Conservation (phyloP, 1,140 invertebrate species). For the Psix sp. region DNA sequence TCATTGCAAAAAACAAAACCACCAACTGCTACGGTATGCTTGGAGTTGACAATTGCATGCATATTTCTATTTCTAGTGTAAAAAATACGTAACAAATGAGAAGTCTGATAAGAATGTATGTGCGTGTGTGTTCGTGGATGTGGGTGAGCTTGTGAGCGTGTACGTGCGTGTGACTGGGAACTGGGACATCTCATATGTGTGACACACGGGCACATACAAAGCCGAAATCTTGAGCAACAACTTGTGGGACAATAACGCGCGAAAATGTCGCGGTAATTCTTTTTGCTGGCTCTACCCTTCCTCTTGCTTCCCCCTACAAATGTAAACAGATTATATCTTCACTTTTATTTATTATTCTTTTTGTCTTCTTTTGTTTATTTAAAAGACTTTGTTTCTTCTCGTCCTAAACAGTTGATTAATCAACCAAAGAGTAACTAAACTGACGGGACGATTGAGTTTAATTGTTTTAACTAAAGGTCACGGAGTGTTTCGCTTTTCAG, state of each 20-base stretch:
- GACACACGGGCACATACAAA: conserved; percentile 62
- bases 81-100: no score
- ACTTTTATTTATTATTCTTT: conserved; percentile 7
- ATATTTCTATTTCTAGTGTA: no score
- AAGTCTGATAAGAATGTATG: no score
- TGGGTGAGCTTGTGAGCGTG: conserved; percentile 10
- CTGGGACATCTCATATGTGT: conserved; percentile 44
- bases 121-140: conserved; percentile 20
- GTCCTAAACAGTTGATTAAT: neutral
- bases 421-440: neutral
- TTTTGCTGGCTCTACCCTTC: conserved; percentile 78
- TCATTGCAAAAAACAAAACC: conserved; percentile 2
- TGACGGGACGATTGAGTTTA: neutral
- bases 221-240: conserved; percentile 2
- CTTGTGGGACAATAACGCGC: neutral
- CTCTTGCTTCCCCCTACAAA: conserved; percentile 77
- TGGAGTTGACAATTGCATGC: conserved; percentile 32
- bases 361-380: conserved; percentile 1
- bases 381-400: conserved; percentile 6
- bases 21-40: no score
- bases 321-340: conserved; percentile 49
- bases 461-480: conserved; percentile 40
- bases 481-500: conserved; percentile 67
- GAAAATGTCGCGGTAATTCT: conserved; percentile 66
- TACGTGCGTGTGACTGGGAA: conserved; percentile 2